phyloP scores from a whole-genome alignment of 2,113 vertebrate genomes.

The Peromyscus californicus region DNA sequence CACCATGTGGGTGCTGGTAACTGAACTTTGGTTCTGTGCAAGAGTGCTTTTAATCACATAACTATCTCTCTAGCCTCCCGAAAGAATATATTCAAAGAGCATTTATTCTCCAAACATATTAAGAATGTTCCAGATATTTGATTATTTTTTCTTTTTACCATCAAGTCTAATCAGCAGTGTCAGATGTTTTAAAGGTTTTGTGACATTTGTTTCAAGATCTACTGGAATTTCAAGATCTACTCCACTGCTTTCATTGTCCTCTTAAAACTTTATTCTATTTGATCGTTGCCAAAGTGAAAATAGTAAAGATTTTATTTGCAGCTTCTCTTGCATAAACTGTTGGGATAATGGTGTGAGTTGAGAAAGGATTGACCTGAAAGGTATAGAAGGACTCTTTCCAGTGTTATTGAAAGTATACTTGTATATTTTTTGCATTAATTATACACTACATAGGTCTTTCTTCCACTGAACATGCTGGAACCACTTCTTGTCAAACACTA shows the following conservation, averaged over 20 bases:
- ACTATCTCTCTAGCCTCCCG: background rate
- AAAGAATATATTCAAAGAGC: background rate
- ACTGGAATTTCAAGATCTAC: background rate
- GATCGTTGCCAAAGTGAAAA: background rate
- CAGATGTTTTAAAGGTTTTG: background rate
- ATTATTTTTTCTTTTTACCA: background rate
- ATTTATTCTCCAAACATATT: constrained; percentile 21
- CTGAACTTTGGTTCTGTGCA: background rate
- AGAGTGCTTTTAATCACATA: background rate
- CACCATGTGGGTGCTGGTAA: too few relatives aligned
- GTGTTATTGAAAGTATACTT: background rate
- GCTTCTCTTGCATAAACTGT: constrained; percentile 1
- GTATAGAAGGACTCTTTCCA: constrained; percentile 2
- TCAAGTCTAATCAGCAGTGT: background rate
- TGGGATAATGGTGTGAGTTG: background rate
- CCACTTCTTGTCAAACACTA: background rate
- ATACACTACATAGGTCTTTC: background rate
- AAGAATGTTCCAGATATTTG: background rate
- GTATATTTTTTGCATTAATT: constrained; percentile 34
- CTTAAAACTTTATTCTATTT: constrained; percentile 59
- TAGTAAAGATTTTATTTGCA: constrained; percentile 23
- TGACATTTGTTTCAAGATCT: constrained; percentile 20
- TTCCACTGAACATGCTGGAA: background rate
- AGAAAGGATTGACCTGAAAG: background rate
- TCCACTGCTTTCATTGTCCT: background rate